A percentile compares a stretch with the other conserved stretches of the same genome.
Evolutionary conservation across 1,140 invertebrate genomes (phyloP).

Genomic region (Watersipora subatra): DNA sequence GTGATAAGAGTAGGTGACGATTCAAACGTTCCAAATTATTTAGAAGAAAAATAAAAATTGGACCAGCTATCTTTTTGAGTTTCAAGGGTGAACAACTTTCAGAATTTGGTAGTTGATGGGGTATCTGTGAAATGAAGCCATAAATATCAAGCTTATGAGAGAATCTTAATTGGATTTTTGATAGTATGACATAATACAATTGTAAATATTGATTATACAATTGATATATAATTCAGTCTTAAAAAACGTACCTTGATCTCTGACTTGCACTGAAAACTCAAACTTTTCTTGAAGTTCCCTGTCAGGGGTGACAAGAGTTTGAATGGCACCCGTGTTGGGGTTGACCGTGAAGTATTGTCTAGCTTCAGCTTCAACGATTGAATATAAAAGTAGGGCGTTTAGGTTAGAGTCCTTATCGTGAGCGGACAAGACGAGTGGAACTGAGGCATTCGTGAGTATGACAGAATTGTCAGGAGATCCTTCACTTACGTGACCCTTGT

Average conservation of each 20-base stretch:
- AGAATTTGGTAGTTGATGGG: too few relatives aligned
- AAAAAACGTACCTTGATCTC: conserved; percentile 48
- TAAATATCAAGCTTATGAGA: too few relatives aligned
- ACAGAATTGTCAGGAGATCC: conserved; percentile 55
- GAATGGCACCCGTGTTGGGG: conserved; percentile 69
- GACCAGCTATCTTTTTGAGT: too few relatives aligned
- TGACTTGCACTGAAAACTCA: conserved; percentile 69
- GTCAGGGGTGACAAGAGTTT: conserved; percentile 61
- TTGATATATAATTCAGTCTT: too few relatives aligned
- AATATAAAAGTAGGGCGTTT: conserved; percentile 67
- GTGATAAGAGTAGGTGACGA: too few relatives aligned
- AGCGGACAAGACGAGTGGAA: conserved; percentile 60
- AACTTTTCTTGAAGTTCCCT: conserved; percentile 59
- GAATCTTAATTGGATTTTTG: too few relatives aligned
- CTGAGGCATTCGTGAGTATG: conserved; percentile 50
- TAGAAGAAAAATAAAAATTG: too few relatives aligned
- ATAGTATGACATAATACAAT: too few relatives aligned
- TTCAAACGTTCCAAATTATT: too few relatives aligned
- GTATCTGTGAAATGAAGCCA: too few relatives aligned
- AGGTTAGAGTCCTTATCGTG: conserved; percentile 60
- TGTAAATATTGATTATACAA: too few relatives aligned
- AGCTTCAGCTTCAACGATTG: conserved; percentile 63
- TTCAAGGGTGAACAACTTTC: too few relatives aligned
- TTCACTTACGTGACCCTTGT: conserved; percentile 58
- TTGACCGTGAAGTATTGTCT: conserved; percentile 68